Evolutionary conservation across 64 coral and sea anemone species (phyloP).

Genomic region (Stichodactyla helianthus): DNA sequence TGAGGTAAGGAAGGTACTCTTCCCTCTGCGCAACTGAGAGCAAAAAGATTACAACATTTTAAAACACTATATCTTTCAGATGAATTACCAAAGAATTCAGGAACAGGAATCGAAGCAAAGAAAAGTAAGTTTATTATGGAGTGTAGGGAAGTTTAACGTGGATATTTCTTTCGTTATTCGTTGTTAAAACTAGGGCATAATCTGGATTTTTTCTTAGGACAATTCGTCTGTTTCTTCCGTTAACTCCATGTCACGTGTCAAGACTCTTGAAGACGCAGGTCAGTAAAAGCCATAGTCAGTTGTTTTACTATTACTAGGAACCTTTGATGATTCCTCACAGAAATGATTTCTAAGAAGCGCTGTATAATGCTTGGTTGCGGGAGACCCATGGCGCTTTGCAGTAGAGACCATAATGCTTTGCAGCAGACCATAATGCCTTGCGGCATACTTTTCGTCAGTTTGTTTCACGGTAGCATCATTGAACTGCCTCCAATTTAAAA

Average conservation of each 20-base stretch:
- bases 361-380: too few relatives aligned
- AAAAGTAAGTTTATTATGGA: not conserved
- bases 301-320: not conserved
- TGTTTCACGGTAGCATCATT: too few relatives aligned
- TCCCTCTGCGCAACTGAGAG: not conserved
- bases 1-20: conserved; percentile 18
- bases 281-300: not conserved
- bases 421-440: too few relatives aligned
- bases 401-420: not conserved
- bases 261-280: conserved; percentile 80
- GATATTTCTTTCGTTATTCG: not conserved
- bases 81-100: conserved; percentile 39
- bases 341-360: not conserved
- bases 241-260: conserved; percentile 25
- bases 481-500: too few relatives aligned
- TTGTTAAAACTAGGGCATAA: not conserved
- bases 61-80: not conserved
- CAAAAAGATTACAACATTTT: not conserved
- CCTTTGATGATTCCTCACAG: not conserved
- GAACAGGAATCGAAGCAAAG: conserved; percentile 19
- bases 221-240: not conserved
- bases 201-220: not conserved
- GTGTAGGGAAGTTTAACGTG: too few relatives aligned
- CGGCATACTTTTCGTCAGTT: too few relatives aligned
- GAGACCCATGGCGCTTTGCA: not conserved